Conservation (phyloP, 1,140 invertebrate genomes). For the Rhynchophorus ferrugineus region DNA sequence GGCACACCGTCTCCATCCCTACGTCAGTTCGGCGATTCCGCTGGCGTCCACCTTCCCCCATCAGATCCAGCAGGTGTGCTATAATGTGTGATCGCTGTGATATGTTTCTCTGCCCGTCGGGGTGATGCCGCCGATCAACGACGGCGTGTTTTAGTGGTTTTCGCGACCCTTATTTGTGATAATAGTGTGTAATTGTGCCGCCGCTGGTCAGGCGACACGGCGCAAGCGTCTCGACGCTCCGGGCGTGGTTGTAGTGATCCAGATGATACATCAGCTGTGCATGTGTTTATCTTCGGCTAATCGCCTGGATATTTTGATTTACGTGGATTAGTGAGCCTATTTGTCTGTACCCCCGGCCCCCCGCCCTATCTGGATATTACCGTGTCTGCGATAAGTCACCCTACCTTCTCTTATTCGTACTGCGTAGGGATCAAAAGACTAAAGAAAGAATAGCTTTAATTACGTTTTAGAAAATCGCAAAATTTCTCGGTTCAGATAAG, state of each 20-base stretch:
- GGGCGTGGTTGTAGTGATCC: conserved; percentile 41
- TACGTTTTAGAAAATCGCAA: conserved; percentile 1
- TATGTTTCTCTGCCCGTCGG: conserved; percentile 28
- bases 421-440: conserved; percentile 21
- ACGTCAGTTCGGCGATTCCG: conserved; percentile 42
- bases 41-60: conserved; percentile 44
- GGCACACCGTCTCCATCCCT: conserved; percentile 48
- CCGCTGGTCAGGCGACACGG: conserved; percentile 19
- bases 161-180: conserved; percentile 38
- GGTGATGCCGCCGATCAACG: conserved; percentile 20
- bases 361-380: neutral
- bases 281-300: conserved; percentile 30
- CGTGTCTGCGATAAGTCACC: conserved; percentile 16
- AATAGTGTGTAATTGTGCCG: conserved; percentile 39
- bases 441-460: conserved; percentile 17
- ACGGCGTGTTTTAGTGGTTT: conserved; percentile 28
- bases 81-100: conserved; percentile 48
- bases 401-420: conserved; percentile 6
- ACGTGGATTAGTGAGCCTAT: conserved; percentile 18
- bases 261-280: conserved; percentile 35
- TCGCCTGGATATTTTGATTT: conserved; percentile 19
- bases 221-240: conserved; percentile 32
- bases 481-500: too few species aligned
- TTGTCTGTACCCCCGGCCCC: neutral
- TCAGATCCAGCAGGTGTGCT: conserved; percentile 50